Percentiles rank a stretch among this genome's conserved stretches.
Evolutionary conservation across 2,888 invertebrate species (phyloP).

Genomic region (Lasioglossum calceatum): DNA sequence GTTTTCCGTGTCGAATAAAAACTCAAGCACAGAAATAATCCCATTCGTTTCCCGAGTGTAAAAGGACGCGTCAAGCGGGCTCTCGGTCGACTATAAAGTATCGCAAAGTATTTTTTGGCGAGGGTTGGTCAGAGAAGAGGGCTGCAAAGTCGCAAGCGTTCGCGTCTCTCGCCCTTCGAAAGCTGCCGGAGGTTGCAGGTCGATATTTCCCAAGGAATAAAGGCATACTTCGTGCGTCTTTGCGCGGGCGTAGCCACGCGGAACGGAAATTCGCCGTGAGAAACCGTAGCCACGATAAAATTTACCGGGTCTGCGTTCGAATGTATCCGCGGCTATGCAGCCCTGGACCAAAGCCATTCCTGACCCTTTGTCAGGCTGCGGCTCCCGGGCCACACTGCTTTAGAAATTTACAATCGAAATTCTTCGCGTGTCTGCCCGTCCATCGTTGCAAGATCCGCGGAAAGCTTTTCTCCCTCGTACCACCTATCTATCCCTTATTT

Average conservation of each 20-base stretch:
- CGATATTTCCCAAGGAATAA: conserved; percentile 59
- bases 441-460: not conserved
- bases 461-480: not conserved
- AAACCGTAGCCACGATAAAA: conserved; percentile 54
- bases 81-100: not conserved
- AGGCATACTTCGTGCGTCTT: conserved; percentile 56
- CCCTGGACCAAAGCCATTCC: conserved; percentile 37
- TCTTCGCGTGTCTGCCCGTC: conserved; percentile 19
- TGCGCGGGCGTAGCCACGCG: conserved; percentile 54
- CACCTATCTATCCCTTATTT: not conserved
- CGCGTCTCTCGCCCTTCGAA: not conserved
- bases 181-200: not conserved
- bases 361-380: conserved; percentile 44
- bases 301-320: conserved; percentile 35
- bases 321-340: conserved; percentile 16
- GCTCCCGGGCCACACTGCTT: not conserved
- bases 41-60: not conserved
- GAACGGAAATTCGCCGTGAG: conserved; percentile 63
- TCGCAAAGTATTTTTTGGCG: conserved; percentile 7
- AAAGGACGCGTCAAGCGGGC: not conserved
- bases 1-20: not conserved
- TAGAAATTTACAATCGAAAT: conserved; percentile 50
- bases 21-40: not conserved
- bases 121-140: not conserved
- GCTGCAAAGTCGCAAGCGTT: not conserved